A percentile compares a stretch with the other conserved stretches of the same genome.
Conservation (phyloP, 1,140 invertebrate species). For the Leptoteleia sp. region DNA sequence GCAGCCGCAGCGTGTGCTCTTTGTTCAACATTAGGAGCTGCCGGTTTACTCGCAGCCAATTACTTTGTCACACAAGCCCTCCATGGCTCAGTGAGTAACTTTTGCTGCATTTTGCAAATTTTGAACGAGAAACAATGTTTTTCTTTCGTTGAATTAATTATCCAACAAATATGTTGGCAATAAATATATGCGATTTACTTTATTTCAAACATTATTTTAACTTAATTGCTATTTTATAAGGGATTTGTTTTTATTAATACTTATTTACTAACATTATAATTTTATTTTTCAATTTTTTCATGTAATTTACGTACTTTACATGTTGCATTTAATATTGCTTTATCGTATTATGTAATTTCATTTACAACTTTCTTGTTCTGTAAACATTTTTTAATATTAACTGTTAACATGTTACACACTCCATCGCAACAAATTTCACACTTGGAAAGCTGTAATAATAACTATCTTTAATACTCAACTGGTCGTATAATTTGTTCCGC, state of each 20-base stretch:
- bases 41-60: slow-evolving; percentile 83
- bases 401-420: slow-evolving; percentile 18
- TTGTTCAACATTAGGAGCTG: slow-evolving; percentile 83
- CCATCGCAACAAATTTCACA: slow-evolving; percentile 23
- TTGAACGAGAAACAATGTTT: no score
- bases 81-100: slow-evolving; percentile 82
- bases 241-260: neutral
- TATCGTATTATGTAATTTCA: neutral
- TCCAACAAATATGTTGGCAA: no score
- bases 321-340: no score
- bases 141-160: no score
- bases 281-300: no score
- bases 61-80: slow-evolving; percentile 83
- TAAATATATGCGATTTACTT: no score
- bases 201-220: no score
- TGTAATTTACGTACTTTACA: no score
- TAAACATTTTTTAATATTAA: slow-evolving; percentile 1
- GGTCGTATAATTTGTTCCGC: slow-evolving; percentile 29
- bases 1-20: slow-evolving; percentile 83
- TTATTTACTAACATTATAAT: neutral
- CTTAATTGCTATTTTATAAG: no score
- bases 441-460: slow-evolving; percentile 17
- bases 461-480: slow-evolving; percentile 9
- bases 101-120: no score
- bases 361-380: neutral